phyloP scores from a whole-genome alignment of 2,113 vertebrate species.

The Mobula hypostoma region DNA sequence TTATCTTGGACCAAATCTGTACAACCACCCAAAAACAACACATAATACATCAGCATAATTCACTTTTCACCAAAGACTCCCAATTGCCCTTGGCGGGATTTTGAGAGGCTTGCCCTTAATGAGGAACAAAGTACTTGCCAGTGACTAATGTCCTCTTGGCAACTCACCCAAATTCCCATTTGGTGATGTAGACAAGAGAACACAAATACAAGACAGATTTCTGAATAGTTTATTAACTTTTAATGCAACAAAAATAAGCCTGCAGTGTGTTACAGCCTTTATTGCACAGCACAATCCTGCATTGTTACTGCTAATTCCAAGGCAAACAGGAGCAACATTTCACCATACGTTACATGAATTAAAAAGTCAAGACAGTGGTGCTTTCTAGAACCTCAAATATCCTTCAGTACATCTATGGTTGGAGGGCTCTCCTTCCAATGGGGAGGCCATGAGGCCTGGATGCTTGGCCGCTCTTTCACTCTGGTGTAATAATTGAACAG shows the following conservation, averaged over 20 bases:
- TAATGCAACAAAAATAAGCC: background rate
- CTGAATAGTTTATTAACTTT: background rate
- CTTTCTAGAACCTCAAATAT: slow-evolving; percentile 45
- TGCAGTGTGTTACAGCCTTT: too few species aligned
- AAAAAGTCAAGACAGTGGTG: background rate
- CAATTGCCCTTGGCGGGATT: too few species aligned
- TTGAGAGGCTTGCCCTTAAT: too few species aligned
- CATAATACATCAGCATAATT: too few species aligned
- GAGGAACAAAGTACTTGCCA: too few species aligned
- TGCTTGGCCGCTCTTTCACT: slow-evolving; percentile 56
- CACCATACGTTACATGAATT: background rate
- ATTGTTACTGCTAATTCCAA: background rate
- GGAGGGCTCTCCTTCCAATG: slow-evolving; percentile 55
- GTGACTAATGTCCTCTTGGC: too few species aligned
- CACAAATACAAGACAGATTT: background rate
- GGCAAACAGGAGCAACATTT: background rate
- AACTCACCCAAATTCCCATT: background rate
- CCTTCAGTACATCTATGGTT: slow-evolving; percentile 49
- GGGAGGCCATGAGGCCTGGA: slow-evolving; percentile 57
- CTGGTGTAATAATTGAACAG: slow-evolving; percentile 50
- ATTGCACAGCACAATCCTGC: background rate
- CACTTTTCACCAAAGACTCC: too few species aligned
- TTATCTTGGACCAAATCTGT: too few species aligned
- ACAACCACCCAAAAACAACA: too few species aligned
- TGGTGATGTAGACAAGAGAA: too few species aligned